phyloP scores from a whole-genome alignment of 2,797 vertebrate genomes.

The Chromis chromis region DNA sequence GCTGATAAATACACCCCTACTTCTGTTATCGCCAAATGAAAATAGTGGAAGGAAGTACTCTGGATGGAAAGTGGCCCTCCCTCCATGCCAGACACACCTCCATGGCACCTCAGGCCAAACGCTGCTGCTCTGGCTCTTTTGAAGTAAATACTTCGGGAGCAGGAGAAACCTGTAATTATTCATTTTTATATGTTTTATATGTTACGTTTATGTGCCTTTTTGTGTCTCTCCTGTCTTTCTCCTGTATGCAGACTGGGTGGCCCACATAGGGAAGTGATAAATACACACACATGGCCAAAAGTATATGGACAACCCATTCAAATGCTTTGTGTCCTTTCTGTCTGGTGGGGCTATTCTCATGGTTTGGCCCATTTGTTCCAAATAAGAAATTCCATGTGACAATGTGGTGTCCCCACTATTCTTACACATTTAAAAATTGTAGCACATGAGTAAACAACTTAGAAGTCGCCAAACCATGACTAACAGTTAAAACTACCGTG shows the following conservation, averaged over 20 bases:
- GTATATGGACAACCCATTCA: neutral
- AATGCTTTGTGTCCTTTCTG: neutral
- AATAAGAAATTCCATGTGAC: neutral
- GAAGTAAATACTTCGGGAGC: constrained; percentile 35
- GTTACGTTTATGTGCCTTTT: constrained; percentile 4
- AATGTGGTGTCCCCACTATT: neutral
- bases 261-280: neutral
- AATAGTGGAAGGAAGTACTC: constrained; percentile 76
- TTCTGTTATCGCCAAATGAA: constrained; percentile 73
- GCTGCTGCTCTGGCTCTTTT: constrained; percentile 28
- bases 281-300: neutral
- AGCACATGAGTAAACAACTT: neutral
- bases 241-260: constrained; percentile 57
- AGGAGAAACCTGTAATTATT: constrained; percentile 35
- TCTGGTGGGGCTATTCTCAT: neutral
- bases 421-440: neutral
- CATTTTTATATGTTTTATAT: neutral
- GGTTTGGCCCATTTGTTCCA: neutral
- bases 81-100: constrained; percentile 60
- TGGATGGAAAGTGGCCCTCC: constrained; percentile 75
- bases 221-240: constrained; percentile 50
- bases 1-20: constrained; percentile 59
- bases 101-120: constrained; percentile 36
- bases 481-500: neutral
- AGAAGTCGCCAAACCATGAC: neutral